Base-by-base conservation (phyloP, 2,113 vertebrate species). In the Macheiramphus alcinus region DNA sequence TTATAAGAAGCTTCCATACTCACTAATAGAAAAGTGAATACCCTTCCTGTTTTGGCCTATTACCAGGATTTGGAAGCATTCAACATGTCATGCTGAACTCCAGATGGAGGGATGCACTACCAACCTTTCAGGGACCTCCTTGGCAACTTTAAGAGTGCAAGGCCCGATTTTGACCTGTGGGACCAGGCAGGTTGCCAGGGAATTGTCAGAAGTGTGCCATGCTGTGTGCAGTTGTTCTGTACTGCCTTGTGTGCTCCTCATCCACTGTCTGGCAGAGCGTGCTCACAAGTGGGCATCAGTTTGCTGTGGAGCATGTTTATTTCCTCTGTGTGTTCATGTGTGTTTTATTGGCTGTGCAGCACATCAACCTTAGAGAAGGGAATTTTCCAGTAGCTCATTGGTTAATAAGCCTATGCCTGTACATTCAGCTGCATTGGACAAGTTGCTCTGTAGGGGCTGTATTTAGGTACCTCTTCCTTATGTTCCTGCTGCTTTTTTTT, bases 231-330 rank as follows among this genome's bases (percentile, higher is more conserved):
- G 40, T 79, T 74, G 31, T 55, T 94, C 27, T 36, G 32, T 45
- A 7, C 65, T 22, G 18, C 36, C 34, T 32, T 19, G 21, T 21
- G 50, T 61, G 62, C 67, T 59, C 58, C 59, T 80, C 31, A 22
- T 15, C 43, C 8, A 1, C 11, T 29, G 36, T 10, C 43, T 42
- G 36, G 36, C 50, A 50, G 62, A n/a, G 48, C 0, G 0, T 31
- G 38, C 78, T 87, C 40, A 40, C 62, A 32, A 34, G 52, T 16
- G 56, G 29, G 20, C 36, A 43, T 47, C 70, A 75, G 34, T 42
- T 75, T 53, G 48, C 59, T 17, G 20, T 31, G 55, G 61, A 90
- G 45, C 31, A 13, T 43, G 32, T 53, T 68, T 84, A 16, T 65
- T 93, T 80, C 32, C 53, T 80, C 56, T 71, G 25, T 45, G 62